Evolutionary conservation across 2,888 invertebrate species (phyloP), one percentile per base, ranked within the genome.

Genomic region (Argynnis bischoffii): DNA sequence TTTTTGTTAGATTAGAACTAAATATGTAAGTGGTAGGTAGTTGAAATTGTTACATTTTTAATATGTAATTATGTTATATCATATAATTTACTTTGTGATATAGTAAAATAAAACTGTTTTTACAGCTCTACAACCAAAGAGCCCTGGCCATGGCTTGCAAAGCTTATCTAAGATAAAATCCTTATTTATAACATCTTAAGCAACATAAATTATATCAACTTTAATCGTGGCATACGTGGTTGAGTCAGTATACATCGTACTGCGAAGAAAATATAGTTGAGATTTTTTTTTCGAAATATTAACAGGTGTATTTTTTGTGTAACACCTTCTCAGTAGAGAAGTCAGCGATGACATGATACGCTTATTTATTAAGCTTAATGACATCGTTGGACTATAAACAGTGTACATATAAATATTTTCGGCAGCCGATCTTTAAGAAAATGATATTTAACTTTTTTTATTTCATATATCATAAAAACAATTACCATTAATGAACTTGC

Each of bases 331-430:
- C 31, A 53, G 59, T 65, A 54, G 57, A 55, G 57, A 61, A 51
- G 35, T 51, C 13, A 60, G 64, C 57, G 57, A 63, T 64, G 67
- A 64, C 67, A 59, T 64, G 57, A 67, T 67, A 64, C 13, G 63
- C 57, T 63, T 64, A 59, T 64, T 67, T 64, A 57, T 64, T 67
- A 57, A 63, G 31, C 46, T 15, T 59, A 59, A 59, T 48, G 48
- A 59, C 48, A 47, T 26, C 26, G 6, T 48, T 59, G 59, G 31
- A 48, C 59, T 48, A 59, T 47, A 59, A 31, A 48, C 48, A 21
- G 48, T 48, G 16, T 14, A 26, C 26, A 26, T 0, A n/a, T 48
- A 48, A 47, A 31, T 13, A 47, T 48, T 48, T 48, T 31, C 16
- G 16, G 16, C 11, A 41, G 11, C 11, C 2, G 35, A 41, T 41